These are phyloP conservation scores for Andrena bucephala DNA, from an alignment of 2,888 invertebrate species.

Conservation along the genomic window DNA sequence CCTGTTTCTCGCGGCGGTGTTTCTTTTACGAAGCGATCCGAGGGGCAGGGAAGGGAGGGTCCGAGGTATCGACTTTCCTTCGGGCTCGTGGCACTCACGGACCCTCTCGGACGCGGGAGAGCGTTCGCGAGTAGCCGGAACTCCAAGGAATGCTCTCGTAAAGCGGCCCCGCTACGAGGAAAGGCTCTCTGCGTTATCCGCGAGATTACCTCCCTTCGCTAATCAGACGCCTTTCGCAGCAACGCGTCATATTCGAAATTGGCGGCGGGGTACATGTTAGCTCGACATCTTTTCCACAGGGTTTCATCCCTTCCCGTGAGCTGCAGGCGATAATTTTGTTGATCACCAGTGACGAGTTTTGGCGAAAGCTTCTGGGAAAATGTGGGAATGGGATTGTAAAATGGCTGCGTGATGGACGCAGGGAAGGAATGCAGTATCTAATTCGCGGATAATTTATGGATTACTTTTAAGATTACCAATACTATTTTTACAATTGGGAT, in stretches of 20 bases:
- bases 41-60: slow-evolving; percentile 22
- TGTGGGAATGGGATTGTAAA: background rate
- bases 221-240: slow-evolving; percentile 34
- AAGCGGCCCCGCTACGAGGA: slow-evolving; percentile 48
- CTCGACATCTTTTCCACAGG: background rate
- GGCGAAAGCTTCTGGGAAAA: background rate
- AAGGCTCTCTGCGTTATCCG: slow-evolving; percentile 48
- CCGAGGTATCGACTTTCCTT: slow-evolving; percentile 55
- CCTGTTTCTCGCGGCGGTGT: slow-evolving; percentile 48
- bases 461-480: too few species aligned
- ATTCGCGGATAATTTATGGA: too few species aligned
- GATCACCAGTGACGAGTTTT: background rate
- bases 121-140: slow-evolving; percentile 50
- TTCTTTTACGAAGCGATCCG: slow-evolving; percentile 55
- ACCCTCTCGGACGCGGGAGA: slow-evolving; percentile 38
- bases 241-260: slow-evolving; percentile 24
- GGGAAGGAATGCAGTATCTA: too few species aligned
- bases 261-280: background rate
- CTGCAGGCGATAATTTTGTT: background rate
- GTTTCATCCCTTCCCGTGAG: background rate
- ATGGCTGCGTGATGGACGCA: too few species aligned
- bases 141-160: slow-evolving; percentile 54
- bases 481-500: too few species aligned
- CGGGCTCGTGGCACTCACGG: slow-evolving; percentile 40
- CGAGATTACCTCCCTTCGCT: slow-evolving; percentile 44